Conservation (phyloP, 1,140 invertebrate genomes). For the Saccostrea glomerata region DNA sequence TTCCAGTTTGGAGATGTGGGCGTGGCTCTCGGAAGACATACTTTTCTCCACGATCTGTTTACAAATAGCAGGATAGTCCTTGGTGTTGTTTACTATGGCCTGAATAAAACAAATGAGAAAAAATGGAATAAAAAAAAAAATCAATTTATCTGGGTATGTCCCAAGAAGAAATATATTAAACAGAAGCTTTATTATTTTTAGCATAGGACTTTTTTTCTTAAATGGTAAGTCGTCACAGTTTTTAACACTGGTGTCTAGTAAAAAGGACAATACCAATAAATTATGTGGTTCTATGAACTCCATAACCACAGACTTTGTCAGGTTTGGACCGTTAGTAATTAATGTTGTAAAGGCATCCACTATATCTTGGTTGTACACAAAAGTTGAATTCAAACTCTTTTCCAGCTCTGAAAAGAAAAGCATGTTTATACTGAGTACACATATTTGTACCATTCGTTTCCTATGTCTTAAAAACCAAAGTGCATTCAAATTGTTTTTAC, state of each 20-base stretch:
- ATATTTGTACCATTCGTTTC: background rate
- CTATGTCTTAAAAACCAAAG: background rate
- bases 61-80: background rate
- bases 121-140: background rate
- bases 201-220: background rate
- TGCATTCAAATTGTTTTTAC: background rate
- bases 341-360: slow-evolving; percentile 44
- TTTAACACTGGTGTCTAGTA: background rate
- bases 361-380: slow-evolving; percentile 11
- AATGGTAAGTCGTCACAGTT: too few species aligned
- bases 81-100: background rate
- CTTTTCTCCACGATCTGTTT: background rate
- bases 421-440: background rate
- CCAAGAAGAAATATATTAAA: background rate
- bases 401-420: background rate
- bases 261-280: slow-evolving; percentile 44
- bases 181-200: background rate
- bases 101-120: background rate
- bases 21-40: background rate
- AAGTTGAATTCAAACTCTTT: background rate
- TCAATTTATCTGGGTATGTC: background rate
- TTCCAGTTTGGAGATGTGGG: background rate
- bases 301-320: slow-evolving; percentile 55
- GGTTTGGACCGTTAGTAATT: slow-evolving; percentile 55
- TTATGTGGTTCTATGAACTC: slow-evolving; percentile 54